Base-by-base conservation (phyloP, 2,888 invertebrate species). In the Meteorus colon region DNA sequence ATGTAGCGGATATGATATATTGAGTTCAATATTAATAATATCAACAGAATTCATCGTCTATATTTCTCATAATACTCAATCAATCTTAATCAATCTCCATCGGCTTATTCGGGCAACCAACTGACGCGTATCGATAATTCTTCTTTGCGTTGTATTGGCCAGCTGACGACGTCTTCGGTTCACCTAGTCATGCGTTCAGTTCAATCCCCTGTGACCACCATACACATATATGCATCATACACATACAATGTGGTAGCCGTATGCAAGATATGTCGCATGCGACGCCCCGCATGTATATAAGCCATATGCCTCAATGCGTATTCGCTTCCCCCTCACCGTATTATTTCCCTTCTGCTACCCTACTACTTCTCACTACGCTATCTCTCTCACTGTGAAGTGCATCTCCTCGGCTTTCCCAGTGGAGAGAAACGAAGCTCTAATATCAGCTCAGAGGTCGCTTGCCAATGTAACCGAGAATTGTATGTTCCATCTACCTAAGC, bases 111-210 rank as follows among this genome's bases (percentile, higher is more conserved):
- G 29, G 63, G 24, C 51, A 63, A 63, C 73, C 73, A 73, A 73
- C 73, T 73, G 73, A 48, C 73, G 73, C 48, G 19, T 45, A 72
- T 45, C 72, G 48, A 71, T 72, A 72, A 72, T 63, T 72, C 63
- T 72, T 72, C 63, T 31, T 27, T 72, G 27, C 34, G 31, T 45
- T 62, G 29, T 62, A 62, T 62, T 63, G 72, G 48, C 63, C 72
- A 72, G 72, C 72, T 72, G 72, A 72, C 72, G 63, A 63, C 31
- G 63, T 51, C 48, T 41, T 71, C 29, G 48, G 48, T 62, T 62
- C 27, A 62, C n/a, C n/a, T 29, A 62, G 62, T 62, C 62, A 29
- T 31, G 29, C 62, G 62, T 62, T 62, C 29, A 62, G n/a, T 48
- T 55, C 63, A 51, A 63, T 48, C 72, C 48, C 48, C 67, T 45